phyloP scores from a whole-genome alignment of 2,888 invertebrate species.

The Pandemis cinnamomeana region DNA sequence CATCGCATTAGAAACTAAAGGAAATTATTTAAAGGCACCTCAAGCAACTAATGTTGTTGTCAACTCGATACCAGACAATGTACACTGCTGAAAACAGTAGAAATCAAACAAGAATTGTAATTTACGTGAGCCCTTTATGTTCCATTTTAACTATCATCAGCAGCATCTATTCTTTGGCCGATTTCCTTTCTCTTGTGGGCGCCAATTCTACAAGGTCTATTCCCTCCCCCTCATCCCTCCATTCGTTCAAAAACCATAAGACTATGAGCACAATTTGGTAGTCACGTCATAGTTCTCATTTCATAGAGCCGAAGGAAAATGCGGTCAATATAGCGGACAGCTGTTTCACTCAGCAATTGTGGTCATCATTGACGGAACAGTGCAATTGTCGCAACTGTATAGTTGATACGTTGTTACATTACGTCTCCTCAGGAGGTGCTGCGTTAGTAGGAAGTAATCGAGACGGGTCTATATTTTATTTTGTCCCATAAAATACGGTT shows the following conservation, averaged over 20 bases:
- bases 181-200: no score
- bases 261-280: not conserved
- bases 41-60: not conserved
- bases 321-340: constrained; percentile 27
- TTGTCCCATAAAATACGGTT: no score
- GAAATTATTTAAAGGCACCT: not conserved
- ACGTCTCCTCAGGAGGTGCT: not conserved
- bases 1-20: not conserved
- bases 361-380: constrained; percentile 33
- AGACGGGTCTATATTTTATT: not conserved
- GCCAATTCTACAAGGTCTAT: no score
- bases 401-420: not conserved
- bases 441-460: not conserved
- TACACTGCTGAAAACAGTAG: not conserved
- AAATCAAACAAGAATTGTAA: no score
- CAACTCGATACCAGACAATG: not conserved
- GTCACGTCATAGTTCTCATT: not conserved
- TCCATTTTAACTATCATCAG: no score
- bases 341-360: constrained; percentile 29
- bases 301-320: constrained; percentile 13
- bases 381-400: constrained; percentile 27
- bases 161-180: no score
- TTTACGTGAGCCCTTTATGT: no score
- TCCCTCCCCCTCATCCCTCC: no score
- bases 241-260: not conserved